A percentile compares a stretch with the other conserved stretches of the same genome.
Conservation (phyloP, 1,140 invertebrate genomes). For the Bombus difficillimus region DNA sequence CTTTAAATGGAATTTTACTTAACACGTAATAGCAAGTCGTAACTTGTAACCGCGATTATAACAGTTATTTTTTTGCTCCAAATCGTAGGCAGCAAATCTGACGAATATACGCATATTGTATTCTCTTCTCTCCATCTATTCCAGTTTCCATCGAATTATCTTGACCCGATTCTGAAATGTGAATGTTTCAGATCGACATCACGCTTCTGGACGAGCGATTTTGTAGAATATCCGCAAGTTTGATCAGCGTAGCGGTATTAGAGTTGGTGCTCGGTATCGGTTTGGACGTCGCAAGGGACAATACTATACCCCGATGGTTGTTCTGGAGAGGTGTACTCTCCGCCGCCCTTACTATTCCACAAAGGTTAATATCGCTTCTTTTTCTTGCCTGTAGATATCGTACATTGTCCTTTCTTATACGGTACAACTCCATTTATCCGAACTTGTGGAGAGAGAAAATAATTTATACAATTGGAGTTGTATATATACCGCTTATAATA, state of each 20-base stretch:
- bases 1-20: too few relatives aligned
- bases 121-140: not conserved
- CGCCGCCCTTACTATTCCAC: fast-evolving
- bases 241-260: conserved; percentile 41
- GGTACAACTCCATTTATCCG: too few relatives aligned
- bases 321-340: conserved; percentile 51
- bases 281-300: not conserved
- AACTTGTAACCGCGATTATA: not conserved
- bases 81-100: too few relatives aligned
- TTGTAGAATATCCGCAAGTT: conserved; percentile 12
- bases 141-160: too few relatives aligned
- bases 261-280: conserved; percentile 55
- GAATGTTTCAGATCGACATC: conserved; percentile 66
- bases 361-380: not conserved
- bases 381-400: too few relatives aligned
- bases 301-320: conserved; percentile 25
- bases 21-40: too few relatives aligned
- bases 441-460: not conserved
- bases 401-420: too few relatives aligned
- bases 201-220: conserved; percentile 62
- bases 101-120: not conserved
- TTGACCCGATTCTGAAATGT: too few relatives aligned
- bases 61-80: too few relatives aligned
- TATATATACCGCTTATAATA: not conserved
- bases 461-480: not conserved